Conservation (phyloP, 2,888 invertebrate species). For the Hoplodrina blanda region DNA sequence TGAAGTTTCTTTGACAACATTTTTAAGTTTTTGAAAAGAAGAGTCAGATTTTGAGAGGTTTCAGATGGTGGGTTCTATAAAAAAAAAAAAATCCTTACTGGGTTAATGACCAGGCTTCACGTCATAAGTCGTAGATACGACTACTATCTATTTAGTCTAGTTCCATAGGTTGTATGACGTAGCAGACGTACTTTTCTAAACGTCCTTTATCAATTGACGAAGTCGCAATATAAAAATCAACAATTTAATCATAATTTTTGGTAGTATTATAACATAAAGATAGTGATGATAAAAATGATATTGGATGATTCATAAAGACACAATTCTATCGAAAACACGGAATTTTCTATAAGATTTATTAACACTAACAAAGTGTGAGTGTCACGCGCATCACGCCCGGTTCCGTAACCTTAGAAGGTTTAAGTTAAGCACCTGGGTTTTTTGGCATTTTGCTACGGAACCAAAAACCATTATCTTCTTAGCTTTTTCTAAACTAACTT, state of each 20-base stretch:
- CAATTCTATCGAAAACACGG: not conserved
- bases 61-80: too few species aligned
- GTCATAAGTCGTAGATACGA: not conserved
- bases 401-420: not conserved
- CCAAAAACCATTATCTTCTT: too few species aligned
- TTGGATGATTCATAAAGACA: not conserved
- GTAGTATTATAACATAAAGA: not conserved
- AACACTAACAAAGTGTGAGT: not conserved
- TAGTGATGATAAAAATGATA: slow-evolving; percentile 5
- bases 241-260: slow-evolving; percentile 8
- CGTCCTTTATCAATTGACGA: slow-evolving; percentile 5
- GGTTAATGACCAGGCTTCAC: not conserved
- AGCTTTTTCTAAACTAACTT: too few species aligned
- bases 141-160: not conserved
- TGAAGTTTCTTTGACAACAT: not conserved
- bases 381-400: not conserved
- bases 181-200: not conserved
- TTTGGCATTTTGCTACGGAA: too few species aligned
- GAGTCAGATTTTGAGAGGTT: too few species aligned
- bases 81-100: not conserved
- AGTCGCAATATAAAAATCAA: slow-evolving; percentile 5
- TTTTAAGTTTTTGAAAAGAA: too few species aligned
- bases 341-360: not conserved
- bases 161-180: not conserved
- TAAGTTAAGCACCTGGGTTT: too few species aligned